Evolutionary conservation across 1,140 invertebrate species (phyloP), one percentile per base, ranked within the genome.

Genomic region (Atopsyche davidsoni): DNA sequence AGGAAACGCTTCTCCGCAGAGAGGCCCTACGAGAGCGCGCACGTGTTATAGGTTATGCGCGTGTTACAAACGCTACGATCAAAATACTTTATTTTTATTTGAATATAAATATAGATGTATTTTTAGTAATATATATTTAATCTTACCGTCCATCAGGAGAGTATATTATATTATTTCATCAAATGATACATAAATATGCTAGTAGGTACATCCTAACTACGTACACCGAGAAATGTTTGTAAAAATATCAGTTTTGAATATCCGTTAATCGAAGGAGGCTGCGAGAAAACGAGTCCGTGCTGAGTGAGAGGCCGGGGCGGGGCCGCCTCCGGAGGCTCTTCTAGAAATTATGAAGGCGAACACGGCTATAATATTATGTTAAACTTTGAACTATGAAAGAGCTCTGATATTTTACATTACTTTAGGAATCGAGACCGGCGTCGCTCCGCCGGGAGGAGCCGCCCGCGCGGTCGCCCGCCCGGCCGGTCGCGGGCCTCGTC

Each of bases 81-180:
- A 58, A 58, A 58, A 58, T 58, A 58, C 51, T 54, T 58, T 58
- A 47, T 45, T 53, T 53, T 53, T 51, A 50, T 58, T 46, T 58
- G 56, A 58, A 58, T 58, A 58, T 54, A 58, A 58, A 58, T 58
- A 58, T 58, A 58, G 56, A 58, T 58, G 42, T 51, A 54, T 58
- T 58, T 58, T 42, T 53, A 53, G 19, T 51, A 50, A 42, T 52
- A 18, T 41, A 40, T 49, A 49, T 43, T 31, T 28, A 38, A 48
- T 46, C 36, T 57, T 41, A 57, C 49, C 22, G 16, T 41, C 50
- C 34, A 13, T 51, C 11, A 44, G 44, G 53, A 44, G 46, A 53
- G 42, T 52, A 53, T 46, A 46, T 47, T 25, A n/a, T n/a, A 24
- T 50, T 57, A 35, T 57, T 48, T 42, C 24, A 47, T 21, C 45